A percentile compares a stretch with the other conserved stretches of the same genome.
phyloP scores from a whole-genome alignment of 2,113 vertebrate species.

The Ophthalmolycus amberensis region DNA sequence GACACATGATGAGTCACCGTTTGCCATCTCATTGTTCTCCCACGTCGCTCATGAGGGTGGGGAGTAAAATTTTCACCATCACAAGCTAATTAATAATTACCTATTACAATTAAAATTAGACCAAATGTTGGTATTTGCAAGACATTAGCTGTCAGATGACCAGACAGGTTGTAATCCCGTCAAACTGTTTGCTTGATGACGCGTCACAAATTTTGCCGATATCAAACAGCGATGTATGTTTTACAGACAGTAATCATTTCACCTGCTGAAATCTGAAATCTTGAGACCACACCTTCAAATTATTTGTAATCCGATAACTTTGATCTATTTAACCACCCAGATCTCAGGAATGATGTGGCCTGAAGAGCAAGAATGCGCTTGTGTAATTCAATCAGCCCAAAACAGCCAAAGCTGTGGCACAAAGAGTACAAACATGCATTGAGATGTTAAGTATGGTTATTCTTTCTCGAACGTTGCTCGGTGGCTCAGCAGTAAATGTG shows the following conservation, averaged over 20 bases:
- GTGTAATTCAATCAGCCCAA: slow-evolving; percentile 41
- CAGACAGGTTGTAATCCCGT: not conserved
- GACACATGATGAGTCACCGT: slow-evolving; percentile 11
- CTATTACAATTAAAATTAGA: not conserved
- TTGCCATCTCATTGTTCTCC: not conserved
- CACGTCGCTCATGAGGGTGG: not conserved
- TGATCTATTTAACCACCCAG: slow-evolving; percentile 22
- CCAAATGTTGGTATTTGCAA: not conserved
- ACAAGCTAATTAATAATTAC: not conserved
- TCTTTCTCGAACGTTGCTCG: not conserved
- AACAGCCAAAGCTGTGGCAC: slow-evolving; percentile 26
- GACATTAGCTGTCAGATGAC: not conserved
- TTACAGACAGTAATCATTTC: not conserved
- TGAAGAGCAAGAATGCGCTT: slow-evolving; percentile 24
- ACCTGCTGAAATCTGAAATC: not conserved
- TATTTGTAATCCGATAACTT: slow-evolving; percentile 39
- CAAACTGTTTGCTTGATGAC: not conserved
- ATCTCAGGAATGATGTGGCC: slow-evolving; percentile 44
- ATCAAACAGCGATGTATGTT: not conserved
- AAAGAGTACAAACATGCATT: not conserved
- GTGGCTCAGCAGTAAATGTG: not conserved
- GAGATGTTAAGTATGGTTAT: not conserved
- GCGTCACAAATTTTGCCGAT: not conserved
- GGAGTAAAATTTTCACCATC: not conserved
- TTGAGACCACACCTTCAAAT: not conserved